A percentile compares a stretch with the other conserved stretches of the same genome.
These are phyloP conservation scores for Drosophila parthenogenetica DNA, from an alignment of 2,888 invertebrate genomes.

Conservation along the genomic window DNA sequence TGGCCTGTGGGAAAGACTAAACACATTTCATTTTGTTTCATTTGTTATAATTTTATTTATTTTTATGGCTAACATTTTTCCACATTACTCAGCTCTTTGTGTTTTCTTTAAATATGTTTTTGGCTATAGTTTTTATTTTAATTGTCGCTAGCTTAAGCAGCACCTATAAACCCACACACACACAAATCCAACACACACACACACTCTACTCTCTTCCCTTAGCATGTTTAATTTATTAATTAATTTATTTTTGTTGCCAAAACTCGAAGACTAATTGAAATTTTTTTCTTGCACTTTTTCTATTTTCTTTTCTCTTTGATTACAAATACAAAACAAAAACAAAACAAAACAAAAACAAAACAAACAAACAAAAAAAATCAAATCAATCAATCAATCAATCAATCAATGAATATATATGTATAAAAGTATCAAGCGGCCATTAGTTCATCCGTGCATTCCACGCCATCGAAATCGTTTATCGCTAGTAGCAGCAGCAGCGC, in stretches of 20 bases:
- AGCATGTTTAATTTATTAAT: slow-evolving; percentile 72
- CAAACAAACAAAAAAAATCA: slow-evolving; percentile 28
- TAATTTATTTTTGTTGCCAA: slow-evolving; percentile 61
- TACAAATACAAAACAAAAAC: slow-evolving; percentile 46
- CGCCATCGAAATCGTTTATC: slow-evolving; percentile 88
- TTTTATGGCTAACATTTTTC: slow-evolving; percentile 43
- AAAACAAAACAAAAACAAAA: slow-evolving; percentile 30
- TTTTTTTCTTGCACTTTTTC: slow-evolving; percentile 79
- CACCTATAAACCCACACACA: slow-evolving; percentile 32
- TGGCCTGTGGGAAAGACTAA: slow-evolving; percentile 86
- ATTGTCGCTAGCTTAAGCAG: slow-evolving; percentile 61
- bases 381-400: slow-evolving; percentile 38
- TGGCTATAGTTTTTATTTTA: slow-evolving; percentile 56
- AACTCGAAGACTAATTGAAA: slow-evolving; percentile 72
- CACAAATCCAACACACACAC: slow-evolving; percentile 11
- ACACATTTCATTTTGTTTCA: slow-evolving; percentile 77
- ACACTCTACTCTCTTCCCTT: slow-evolving; percentile 13
- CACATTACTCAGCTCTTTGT: slow-evolving; percentile 41
- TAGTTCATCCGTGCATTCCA: slow-evolving; percentile 88
- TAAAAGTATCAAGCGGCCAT: slow-evolving; percentile 96
- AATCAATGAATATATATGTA: slow-evolving; percentile 38
- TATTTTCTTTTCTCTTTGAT: slow-evolving; percentile 77
- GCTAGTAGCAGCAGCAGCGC: slow-evolving; percentile 63
- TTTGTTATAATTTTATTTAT: slow-evolving; percentile 26
- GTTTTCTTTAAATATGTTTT: slow-evolving; percentile 34